Conservation (phyloP, 2,113 vertebrate species). For the Pterophyllum scalare region DNA sequence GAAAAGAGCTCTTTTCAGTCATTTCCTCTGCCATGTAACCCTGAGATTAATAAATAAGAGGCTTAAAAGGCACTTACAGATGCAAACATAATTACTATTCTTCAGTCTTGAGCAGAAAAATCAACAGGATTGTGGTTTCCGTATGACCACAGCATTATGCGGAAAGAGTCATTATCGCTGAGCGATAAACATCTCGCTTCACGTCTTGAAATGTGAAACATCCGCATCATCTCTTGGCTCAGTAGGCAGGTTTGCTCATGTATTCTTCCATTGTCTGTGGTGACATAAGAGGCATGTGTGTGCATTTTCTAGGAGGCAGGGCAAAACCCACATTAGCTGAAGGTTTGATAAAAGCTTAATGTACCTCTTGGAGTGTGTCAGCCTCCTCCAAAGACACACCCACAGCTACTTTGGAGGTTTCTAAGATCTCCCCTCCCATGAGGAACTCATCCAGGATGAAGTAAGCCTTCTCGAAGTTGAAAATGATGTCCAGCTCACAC, state of each 20-base stretch:
- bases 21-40: not conserved
- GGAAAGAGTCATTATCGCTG: not conserved
- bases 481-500: conserved; percentile 95
- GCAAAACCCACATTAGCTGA: not conserved
- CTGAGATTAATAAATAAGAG: conserved; percentile 24
- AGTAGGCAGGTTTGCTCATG: conserved; percentile 90
- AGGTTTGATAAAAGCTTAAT: conserved; percentile 29
- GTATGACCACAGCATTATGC: not conserved
- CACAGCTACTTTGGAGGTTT: conserved; percentile 89
- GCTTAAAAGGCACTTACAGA: conserved; percentile 30
- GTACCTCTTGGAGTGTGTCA: conserved; percentile 92
- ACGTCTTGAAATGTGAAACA: not conserved
- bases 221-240: conserved; percentile 30
- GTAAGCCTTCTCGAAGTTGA: conserved; percentile 97
- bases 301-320: not conserved
- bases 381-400: conserved; percentile 87
- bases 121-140: not conserved
- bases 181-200: not conserved
- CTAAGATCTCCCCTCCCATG: conserved; percentile 91
- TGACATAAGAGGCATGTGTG: conserved; percentile 31
- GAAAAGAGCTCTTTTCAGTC: not conserved
- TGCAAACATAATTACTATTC: not conserved
- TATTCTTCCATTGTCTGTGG: conserved; percentile 95
- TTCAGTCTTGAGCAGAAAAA: not conserved
- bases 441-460: conserved; percentile 96